Conservation (phyloP, 2,888 invertebrate species). For the Catotricha subobsoleta region DNA sequence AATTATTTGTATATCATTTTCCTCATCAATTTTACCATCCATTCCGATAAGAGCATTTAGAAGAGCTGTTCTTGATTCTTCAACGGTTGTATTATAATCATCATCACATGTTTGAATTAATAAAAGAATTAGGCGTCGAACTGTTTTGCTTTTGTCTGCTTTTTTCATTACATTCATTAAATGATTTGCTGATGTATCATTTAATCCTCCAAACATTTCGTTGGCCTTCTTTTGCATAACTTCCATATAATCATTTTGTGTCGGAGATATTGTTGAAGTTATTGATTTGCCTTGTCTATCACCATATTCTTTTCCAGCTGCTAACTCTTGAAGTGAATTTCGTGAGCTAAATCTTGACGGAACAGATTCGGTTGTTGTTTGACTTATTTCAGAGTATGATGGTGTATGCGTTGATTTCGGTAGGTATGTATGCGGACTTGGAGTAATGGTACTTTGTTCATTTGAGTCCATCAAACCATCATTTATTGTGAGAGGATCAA, state of each 20-base stretch:
- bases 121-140: slow-evolving; percentile 51
- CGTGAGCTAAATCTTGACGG: background rate
- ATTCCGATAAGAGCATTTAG: slow-evolving; percentile 50
- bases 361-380: slow-evolving; percentile 13
- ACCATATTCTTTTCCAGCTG: background rate
- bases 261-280: slow-evolving; percentile 3
- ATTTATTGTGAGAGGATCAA: slow-evolving; percentile 56
- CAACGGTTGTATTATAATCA: slow-evolving; percentile 49
- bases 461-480: slow-evolving; percentile 37
- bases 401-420: slow-evolving; percentile 16
- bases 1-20: slow-evolving; percentile 14
- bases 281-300: slow-evolving; percentile 10
- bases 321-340: background rate
- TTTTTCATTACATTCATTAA: slow-evolving; percentile 67
- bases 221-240: slow-evolving; percentile 51
- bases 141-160: slow-evolving; percentile 57
- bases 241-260: slow-evolving; percentile 36
- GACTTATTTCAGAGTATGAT: slow-evolving; percentile 7
- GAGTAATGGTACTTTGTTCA: slow-evolving; percentile 18
- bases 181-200: slow-evolving; percentile 54
- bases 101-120: slow-evolving; percentile 60
- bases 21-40: slow-evolving; percentile 27
- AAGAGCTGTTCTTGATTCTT: slow-evolving; percentile 48
- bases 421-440: slow-evolving; percentile 27
- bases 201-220: slow-evolving; percentile 56